phyloP scores from a whole-genome alignment of 1,140 invertebrate species.

The Diploscapter pachys region DNA sequence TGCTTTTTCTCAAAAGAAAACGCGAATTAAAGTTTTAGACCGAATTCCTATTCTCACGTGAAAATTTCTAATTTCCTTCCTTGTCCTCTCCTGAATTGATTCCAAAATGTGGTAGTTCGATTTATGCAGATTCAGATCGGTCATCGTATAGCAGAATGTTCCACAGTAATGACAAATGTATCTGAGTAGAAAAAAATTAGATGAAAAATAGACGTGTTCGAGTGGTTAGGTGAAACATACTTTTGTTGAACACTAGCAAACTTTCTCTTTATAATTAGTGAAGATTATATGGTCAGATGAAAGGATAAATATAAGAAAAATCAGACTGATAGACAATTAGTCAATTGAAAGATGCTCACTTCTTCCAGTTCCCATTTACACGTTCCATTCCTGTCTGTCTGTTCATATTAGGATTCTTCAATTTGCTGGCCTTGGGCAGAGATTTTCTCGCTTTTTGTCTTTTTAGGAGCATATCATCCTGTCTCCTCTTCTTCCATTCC shows the following conservation, averaged over 20 bases:
- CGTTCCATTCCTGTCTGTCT: no score
- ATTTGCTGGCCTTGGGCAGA: no score
- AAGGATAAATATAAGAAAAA: slow-evolving; percentile 13
- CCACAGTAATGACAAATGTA: slow-evolving; percentile 43
- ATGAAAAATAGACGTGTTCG: background rate
- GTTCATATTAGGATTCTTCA: no score
- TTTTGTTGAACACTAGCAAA: slow-evolving; percentile 3
- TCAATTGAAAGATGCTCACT: background rate
- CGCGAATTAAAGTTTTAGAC: no score
- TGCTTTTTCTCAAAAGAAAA: no score
- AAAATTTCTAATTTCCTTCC: no score
- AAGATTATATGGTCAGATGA: slow-evolving; percentile 17
- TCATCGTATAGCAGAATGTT: slow-evolving; percentile 29
- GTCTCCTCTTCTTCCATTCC: slow-evolving; percentile 37
- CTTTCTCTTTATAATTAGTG: slow-evolving; percentile 36
- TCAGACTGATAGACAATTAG: background rate
- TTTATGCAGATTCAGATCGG: slow-evolving; percentile 41
- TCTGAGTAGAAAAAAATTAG: slow-evolving; percentile 15
- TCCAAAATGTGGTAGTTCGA: slow-evolving; percentile 21
- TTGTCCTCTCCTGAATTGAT: no score
- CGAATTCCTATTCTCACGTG: no score
- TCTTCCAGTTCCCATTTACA: no score
- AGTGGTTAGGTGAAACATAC: no score
- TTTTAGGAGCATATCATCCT: background rate
- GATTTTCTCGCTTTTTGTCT: no score